Base-by-base conservation (phyloP, 2,888 invertebrate species). In the Lottia scabra region DNA sequence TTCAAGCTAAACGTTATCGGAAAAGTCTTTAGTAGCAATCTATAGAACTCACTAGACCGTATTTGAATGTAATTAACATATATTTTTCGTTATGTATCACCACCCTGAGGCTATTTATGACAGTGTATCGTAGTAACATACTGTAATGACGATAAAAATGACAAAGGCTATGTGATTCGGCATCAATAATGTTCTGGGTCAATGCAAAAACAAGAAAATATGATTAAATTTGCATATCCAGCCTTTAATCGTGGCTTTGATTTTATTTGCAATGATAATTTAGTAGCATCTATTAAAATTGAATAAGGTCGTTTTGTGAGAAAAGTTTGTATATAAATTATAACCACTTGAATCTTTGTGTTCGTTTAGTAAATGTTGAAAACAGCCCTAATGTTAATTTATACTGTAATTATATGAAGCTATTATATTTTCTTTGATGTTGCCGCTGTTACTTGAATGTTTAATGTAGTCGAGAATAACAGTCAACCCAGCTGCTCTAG, bases 211-310 rank as follows among this genome's bases (percentile, higher is more conserved):
- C 56, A 56, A 23, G 19, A 23, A 56, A 56, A 23, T 56, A 19
- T 56, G 19, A 56, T 56, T 56, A 56, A 56, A 56, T 56, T 56
- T 56, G 23, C 56, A 56, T 56, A 56, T 56, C 56, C 13, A 56
- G 56, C 8, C 38, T 38, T 38, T 56, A 23, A 23, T 10, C 23
- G 19, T 19, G 56, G 5, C 23, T 56, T 56, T 56, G 19, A 23
- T 56, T 56, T 23, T 56, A 23, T 23, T 56, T 19, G 56, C 56
- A 56, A 56, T 56, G 23, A 23, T 23, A 56, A 19, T 56, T 56
- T 2, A 10, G 56, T 56, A 56, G 19, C 19, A 23, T 23, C 56
- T 56, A 19, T 15, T 56, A 19, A 56, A 56, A 56, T 23, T 56
- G 56, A 56, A 56, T 56, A 56, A 56, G 19, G 56, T 23, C 23